Evolutionary conservation across 1,140 invertebrate genomes (phyloP), one percentile per base, ranked within the genome.

Genomic region (Mya arenaria): DNA sequence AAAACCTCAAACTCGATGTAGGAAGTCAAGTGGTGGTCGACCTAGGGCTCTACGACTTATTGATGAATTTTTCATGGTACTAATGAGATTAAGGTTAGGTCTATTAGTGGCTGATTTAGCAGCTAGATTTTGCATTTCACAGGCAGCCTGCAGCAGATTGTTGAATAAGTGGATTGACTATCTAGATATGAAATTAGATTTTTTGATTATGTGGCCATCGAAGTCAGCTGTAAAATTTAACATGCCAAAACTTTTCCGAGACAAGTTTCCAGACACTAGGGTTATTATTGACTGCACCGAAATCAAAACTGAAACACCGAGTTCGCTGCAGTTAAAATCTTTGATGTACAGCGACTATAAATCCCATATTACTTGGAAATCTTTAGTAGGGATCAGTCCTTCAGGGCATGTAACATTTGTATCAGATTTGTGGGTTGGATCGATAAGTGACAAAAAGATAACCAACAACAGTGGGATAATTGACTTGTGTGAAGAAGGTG

Each of bases 251-350:
- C 1, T 4, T 1, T 79, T 68, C 32, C 44, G 32, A 25, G 36
- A 37, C 13, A 66, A 69, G 13, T 79, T 37, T 79, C 75, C 41
- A 4, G 6, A 36, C 4, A 56, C 44, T 13, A 2, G 62, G 2
- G 75, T 79, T 1, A 79, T 79, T 17, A 79, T 79, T 37, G 75
- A 79, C 36, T 79, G 75, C 28, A 68, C 75, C 4, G 75, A 79
- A 68, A 56, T 79, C 10, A 23, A 39, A 19, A 79, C 75, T 19
- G 75, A 79, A 56, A 68, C 62, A 17, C 75, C 75, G 13, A n/a
- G 37, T 23, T 79, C 75, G 28, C 56, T 79, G 39, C 28, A 37
- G 10, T 6, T 37, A 1, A 79, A 79, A 36, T 79, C 75, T 10
- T 17, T 68, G n/a, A 55, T 79, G 41, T 68, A 77, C 32, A 32